These are phyloP conservation scores for Crotalus viridis DNA, from an alignment of 2,113 vertebrate genomes.

Conservation along the genomic window DNA sequence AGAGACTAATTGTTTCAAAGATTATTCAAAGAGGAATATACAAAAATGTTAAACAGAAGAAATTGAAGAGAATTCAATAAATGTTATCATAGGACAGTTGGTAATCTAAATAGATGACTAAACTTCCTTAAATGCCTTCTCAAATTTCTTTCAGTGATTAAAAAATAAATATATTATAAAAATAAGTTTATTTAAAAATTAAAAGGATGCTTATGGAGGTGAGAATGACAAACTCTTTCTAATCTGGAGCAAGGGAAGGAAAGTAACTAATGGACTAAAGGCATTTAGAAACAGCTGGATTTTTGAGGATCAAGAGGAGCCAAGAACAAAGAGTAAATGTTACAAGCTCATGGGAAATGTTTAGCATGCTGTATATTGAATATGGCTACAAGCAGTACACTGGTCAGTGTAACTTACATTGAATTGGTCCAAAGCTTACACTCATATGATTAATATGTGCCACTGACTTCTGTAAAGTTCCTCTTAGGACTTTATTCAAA, in stretches of 20 bases:
- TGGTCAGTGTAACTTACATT: constrained; percentile 35
- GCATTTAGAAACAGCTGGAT: constrained; percentile 31
- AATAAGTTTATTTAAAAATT: not conserved
- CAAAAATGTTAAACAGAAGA: not conserved
- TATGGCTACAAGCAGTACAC: constrained; percentile 14
- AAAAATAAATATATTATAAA: not conserved
- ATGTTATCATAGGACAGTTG: not conserved
- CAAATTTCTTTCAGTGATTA: not conserved
- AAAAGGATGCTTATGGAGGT: not conserved
- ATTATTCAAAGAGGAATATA: not conserved
- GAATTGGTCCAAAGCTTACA: constrained; percentile 35
- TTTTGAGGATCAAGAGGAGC: constrained; percentile 37
- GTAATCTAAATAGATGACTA: not conserved
- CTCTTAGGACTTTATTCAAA: constrained; percentile 25
- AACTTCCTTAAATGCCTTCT: not conserved
- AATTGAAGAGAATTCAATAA: not conserved
- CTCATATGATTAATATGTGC: constrained; percentile 23
- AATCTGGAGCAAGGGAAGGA: not conserved
- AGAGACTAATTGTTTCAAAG: not conserved
- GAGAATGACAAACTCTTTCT: not conserved
- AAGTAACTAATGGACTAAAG: not conserved
- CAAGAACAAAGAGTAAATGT: constrained; percentile 33
- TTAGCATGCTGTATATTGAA: constrained; percentile 33
- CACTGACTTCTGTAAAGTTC: constrained; percentile 32
- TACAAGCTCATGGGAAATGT: constrained; percentile 25